These are phyloP conservation scores for Graptemys geographica DNA, from an alignment of 2,797 vertebrate genomes.

Conservation along the genomic window DNA sequence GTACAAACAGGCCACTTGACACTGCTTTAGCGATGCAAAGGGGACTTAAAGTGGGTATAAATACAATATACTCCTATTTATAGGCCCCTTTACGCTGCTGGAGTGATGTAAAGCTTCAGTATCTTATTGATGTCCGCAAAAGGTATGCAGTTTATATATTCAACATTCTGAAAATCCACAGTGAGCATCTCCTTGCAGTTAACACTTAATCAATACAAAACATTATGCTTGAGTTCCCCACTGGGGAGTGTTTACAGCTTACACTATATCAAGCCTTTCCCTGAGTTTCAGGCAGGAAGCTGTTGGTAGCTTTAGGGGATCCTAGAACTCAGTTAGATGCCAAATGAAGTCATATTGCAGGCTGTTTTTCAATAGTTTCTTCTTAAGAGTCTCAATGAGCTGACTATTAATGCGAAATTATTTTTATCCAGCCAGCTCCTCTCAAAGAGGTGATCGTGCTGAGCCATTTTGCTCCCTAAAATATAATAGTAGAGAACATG, in stretches of 20 bases:
- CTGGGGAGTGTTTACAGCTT: conserved; percentile 51
- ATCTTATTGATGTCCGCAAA: conserved; percentile 21
- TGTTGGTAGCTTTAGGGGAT: conserved; percentile 38
- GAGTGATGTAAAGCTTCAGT: not conserved
- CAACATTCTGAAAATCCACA: conserved; percentile 27
- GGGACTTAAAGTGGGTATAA: not conserved
- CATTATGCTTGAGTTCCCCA: conserved; percentile 30
- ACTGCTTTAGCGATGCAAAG: not conserved
- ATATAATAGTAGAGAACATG: conserved; percentile 15
- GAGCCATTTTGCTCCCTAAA: conserved; percentile 44
- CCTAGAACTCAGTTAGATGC: conserved; percentile 41
- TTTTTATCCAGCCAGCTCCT: conserved; percentile 63
- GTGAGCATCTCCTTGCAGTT: conserved; percentile 61
- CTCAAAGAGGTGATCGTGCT: conserved; percentile 43
- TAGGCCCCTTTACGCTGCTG: not conserved
- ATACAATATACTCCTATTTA: not conserved
- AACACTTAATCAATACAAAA: conserved; percentile 59
- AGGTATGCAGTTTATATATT: conserved; percentile 32
- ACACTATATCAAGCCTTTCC: conserved; percentile 42
- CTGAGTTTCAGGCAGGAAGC: conserved; percentile 38
- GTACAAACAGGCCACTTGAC: not conserved
- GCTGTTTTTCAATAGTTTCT: conserved; percentile 9
- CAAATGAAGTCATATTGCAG: conserved; percentile 42
- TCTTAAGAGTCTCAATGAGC: conserved; percentile 1
- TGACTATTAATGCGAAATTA: conserved; percentile 65